Conservation (phyloP, 2,797 vertebrate species). For the Lycodopsis pacificus region DNA sequence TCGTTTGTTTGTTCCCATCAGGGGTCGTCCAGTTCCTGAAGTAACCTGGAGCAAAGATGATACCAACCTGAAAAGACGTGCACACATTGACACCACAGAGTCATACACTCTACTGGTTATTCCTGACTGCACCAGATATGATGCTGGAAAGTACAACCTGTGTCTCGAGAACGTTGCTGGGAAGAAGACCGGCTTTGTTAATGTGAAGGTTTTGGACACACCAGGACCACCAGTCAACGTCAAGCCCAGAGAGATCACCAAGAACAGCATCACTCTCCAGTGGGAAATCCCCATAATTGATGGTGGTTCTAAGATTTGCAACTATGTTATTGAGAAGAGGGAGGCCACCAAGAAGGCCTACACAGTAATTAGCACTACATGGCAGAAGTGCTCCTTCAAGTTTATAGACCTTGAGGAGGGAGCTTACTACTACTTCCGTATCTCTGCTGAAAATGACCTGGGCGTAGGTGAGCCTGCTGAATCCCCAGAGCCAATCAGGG, state of each 20-base stretch:
- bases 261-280: constrained; percentile 93
- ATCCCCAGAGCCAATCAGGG: constrained; percentile 93
- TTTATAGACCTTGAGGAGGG: constrained; percentile 92
- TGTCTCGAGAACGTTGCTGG: constrained; percentile 97
- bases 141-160: constrained; percentile 96
- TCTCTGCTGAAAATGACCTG: constrained; percentile 96
- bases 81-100: constrained; percentile 96
- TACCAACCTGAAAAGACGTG: constrained; percentile 90
- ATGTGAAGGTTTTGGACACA: constrained; percentile 95
- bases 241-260: constrained; percentile 94
- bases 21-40: constrained; percentile 94
- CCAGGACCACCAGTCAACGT: constrained; percentile 96
- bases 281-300: constrained; percentile 99
- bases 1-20: constrained; percentile 96
- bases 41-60: constrained; percentile 96
- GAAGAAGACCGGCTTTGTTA: constrained; percentile 98
- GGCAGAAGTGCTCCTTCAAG: constrained; percentile 95
- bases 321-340: constrained; percentile 97
- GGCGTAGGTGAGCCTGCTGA: constrained; percentile 96
- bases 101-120: constrained; percentile 96
- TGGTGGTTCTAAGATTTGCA: constrained; percentile 96
- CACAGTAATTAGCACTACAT: constrained; percentile 91
- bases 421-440: constrained; percentile 96
- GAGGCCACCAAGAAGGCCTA: constrained; percentile 97
- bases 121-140: constrained; percentile 96